These are phyloP conservation scores for Scomber scombrus DNA, from an alignment of 2,113 vertebrate genomes.

Conservation along the genomic window DNA sequence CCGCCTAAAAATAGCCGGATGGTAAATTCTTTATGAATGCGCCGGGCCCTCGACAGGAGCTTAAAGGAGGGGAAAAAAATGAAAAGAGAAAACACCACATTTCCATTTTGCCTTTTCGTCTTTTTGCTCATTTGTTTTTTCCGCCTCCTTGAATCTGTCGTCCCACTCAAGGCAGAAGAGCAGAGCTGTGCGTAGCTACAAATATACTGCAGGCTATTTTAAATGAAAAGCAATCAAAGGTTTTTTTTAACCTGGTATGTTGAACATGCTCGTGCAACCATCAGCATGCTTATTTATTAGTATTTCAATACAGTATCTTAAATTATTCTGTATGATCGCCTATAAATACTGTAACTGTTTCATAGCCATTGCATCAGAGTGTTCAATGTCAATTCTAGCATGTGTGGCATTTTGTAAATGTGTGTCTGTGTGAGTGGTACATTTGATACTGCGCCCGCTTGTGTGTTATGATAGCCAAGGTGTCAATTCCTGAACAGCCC, in stretches of 20 bases:
- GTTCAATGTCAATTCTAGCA: constrained; percentile 34
- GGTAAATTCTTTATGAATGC: constrained; percentile 82
- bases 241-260: constrained; percentile 4
- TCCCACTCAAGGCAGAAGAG: background rate
- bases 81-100: constrained; percentile 50
- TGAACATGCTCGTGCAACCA: constrained; percentile 10
- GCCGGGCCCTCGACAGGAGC: constrained; percentile 45
- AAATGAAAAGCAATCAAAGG: constrained; percentile 27
- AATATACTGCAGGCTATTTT: constrained; percentile 23
- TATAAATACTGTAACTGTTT: constrained; percentile 4
- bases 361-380: constrained; percentile 44
- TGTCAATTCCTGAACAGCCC: constrained; percentile 22
- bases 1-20: constrained; percentile 75
- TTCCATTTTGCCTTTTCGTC: constrained; percentile 58
- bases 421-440: constrained; percentile 1
- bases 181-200: constrained; percentile 8
- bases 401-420: constrained; percentile 23
- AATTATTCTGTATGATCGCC: constrained; percentile 27
- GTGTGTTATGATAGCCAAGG: constrained; percentile 22
- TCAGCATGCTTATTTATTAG: background rate
- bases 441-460: constrained; percentile 24
- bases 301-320: background rate
- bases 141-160: constrained; percentile 43
- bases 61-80: constrained; percentile 33
- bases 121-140: constrained; percentile 57